Percentiles rank a stretch among this genome's conserved stretches.
These are phyloP conservation scores for Sebastes schlegelii DNA, from an alignment of 2,113 vertebrate species.

Conservation along the genomic window DNA sequence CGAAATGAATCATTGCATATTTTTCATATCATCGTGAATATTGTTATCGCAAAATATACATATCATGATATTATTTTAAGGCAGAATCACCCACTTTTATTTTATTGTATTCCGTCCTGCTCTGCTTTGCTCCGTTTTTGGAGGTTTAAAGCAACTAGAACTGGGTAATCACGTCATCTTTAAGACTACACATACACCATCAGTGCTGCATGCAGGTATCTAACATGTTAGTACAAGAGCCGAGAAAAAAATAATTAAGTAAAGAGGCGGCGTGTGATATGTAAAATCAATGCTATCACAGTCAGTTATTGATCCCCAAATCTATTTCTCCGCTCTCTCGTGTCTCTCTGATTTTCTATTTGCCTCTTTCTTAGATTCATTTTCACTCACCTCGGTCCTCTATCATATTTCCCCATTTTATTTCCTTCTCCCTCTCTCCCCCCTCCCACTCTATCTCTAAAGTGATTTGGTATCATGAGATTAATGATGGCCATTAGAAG, in stretches of 20 bases:
- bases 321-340: neutral
- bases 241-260: neutral
- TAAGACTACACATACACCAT: neutral
- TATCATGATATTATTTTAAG: neutral
- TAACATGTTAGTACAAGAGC: neutral
- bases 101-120: neutral
- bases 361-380: conserved; percentile 39
- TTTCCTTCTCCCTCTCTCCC: conserved; percentile 18
- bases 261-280: neutral
- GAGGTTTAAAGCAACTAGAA: neutral
- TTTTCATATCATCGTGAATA: neutral
- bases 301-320: conserved; percentile 28
- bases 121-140: neutral
- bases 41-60: too few relatives aligned
- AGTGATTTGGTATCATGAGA: conserved; percentile 79
- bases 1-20: neutral
- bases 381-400: conserved; percentile 47
- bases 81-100: neutral
- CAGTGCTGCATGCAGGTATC: neutral
- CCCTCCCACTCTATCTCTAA: conserved; percentile 52
- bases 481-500: conserved; percentile 81
- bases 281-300: conserved; percentile 26
- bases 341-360: conserved; percentile 17
- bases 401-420: conserved; percentile 62
- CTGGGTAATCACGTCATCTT: conserved; percentile 17